phyloP scores from a whole-genome alignment of 92 coral and sea anemone species.

The Epizoanthus scotinus region DNA sequence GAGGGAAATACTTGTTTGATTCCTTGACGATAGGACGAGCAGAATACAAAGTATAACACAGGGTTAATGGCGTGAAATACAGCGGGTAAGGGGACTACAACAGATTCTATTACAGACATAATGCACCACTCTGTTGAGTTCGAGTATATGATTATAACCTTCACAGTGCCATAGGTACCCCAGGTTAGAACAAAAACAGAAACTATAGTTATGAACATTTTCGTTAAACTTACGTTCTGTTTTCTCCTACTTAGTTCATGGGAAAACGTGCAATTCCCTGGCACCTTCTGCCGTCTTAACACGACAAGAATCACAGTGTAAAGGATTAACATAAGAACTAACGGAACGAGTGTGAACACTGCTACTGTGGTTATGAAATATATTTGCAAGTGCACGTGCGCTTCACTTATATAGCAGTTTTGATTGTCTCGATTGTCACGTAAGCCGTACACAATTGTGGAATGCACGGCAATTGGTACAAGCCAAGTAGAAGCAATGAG shows the following conservation, averaged over 20 bases:
- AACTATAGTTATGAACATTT: slow-evolving; percentile 23
- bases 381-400: no score
- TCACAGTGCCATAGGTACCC: not conserved
- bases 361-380: not conserved
- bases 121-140: not conserved
- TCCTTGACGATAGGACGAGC: slow-evolving; percentile 23
- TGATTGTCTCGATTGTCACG: no score
- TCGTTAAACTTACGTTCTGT: slow-evolving; percentile 17
- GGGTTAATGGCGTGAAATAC: slow-evolving; percentile 30
- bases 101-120: no score
- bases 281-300: not conserved
- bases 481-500: no score
- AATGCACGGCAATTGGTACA: no score
- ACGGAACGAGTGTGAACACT: not conserved
- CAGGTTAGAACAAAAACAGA: not conserved
- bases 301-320: slow-evolving; percentile 6
- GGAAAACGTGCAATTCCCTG: not conserved
- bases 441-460: no score
- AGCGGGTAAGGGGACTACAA: slow-evolving; percentile 6
- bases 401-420: no score
- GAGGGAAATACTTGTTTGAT: slow-evolving; percentile 10
- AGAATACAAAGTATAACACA: slow-evolving; percentile 9
- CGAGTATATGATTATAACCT: not conserved
- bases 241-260: not conserved
- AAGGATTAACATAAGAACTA: not conserved